Evolutionary conservation across 2,113 vertebrate genomes (phyloP), one percentile per base, ranked within the genome.

Genomic region (Chaetops frenatus): DNA sequence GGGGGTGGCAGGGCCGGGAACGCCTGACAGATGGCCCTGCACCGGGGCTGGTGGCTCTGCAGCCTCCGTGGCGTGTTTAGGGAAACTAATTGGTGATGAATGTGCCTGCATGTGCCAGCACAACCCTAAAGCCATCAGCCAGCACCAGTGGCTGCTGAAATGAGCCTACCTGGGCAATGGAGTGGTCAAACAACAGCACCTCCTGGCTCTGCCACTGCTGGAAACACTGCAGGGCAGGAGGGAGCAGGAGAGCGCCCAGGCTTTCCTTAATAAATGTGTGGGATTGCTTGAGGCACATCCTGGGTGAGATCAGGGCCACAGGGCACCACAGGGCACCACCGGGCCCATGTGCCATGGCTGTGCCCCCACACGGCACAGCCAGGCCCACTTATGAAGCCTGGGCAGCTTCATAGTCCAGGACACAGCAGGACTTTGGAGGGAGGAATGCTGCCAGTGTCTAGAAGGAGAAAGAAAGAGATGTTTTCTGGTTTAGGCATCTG

Each of bases 301-400:
- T 73, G 29, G 48, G 31, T 45, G 57, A 67, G 22, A 19, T 7
- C 20, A 72, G 25, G n/a, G 24, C 38, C 40, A 19, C 7, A 2
- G 60, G 25, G 36, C 28, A 11, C 40, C 6, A 2, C 0, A 6
- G 31, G 62, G n/a, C n/a, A n/a, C 38, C 40, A 19, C 7, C 2
- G 60, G 25, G 17, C 38, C 15, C 4, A 0, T 1, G 9, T 9
- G 22, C 15, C 76, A 28, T 4, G 14, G 66, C 42, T 10, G 1
- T 48, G 45, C 1, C 17, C 38, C 4, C 2, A 48, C 0, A 0
- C 38, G 38, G 33, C 35, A 21, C 10, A 29, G 65, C 28, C 66
- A 67, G 83, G 56, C 51, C 61, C 23, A 17, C 0, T 0, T 0
- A 2, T 4, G 12, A n/a, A 48, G 12, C 8, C 44, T 9, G 5